These are phyloP conservation scores for Dendroctonus ponderosae DNA, from an alignment of 1,140 invertebrate genomes.

Conservation along the genomic window DNA sequence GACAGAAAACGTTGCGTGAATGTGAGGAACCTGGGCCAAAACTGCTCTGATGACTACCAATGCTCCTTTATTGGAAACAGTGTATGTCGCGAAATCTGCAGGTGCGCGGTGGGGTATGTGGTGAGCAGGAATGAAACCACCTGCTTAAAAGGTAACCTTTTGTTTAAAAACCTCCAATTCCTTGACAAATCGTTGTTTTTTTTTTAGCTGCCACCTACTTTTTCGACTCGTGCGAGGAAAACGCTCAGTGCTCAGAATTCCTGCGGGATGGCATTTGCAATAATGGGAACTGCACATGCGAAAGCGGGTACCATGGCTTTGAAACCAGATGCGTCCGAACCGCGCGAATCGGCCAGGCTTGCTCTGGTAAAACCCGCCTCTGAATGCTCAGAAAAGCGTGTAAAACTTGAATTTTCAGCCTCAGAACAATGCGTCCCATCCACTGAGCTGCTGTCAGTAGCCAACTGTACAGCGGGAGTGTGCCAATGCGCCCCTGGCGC, in stretches of 20 bases:
- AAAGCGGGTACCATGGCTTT: constrained; percentile 27
- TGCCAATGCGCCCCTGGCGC: constrained; percentile 31
- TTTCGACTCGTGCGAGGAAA: constrained; percentile 34
- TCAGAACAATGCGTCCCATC: constrained; percentile 26
- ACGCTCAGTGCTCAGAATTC: constrained; percentile 37
- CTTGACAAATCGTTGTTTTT: constrained; percentile 8
- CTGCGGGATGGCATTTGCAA: constrained; percentile 31
- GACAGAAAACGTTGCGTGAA: constrained; percentile 30
- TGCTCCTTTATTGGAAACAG: constrained; percentile 29
- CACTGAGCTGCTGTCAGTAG: no score
- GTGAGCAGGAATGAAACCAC: constrained; percentile 30
- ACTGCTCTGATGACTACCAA: constrained; percentile 32
- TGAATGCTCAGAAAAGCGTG: not conserved
- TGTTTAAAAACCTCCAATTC: not conserved
- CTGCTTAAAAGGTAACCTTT: constrained; percentile 37
- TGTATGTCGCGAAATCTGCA: constrained; percentile 33
- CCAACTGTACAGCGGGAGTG: constrained; percentile 26
- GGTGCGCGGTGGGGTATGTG: constrained; percentile 30
- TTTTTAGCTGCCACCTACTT: constrained; percentile 38
- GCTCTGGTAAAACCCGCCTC: constrained; percentile 9
- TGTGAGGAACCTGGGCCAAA: constrained; percentile 29
- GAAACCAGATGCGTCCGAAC: constrained; percentile 26
- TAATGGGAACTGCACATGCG: constrained; percentile 31
- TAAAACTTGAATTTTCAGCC: constrained; percentile 11
- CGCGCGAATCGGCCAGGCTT: constrained; percentile 18